A percentile compares a stretch with the other conserved stretches of the same genome.
Conservation (phyloP, 2,113 vertebrate species). For the Jacana jacana region DNA sequence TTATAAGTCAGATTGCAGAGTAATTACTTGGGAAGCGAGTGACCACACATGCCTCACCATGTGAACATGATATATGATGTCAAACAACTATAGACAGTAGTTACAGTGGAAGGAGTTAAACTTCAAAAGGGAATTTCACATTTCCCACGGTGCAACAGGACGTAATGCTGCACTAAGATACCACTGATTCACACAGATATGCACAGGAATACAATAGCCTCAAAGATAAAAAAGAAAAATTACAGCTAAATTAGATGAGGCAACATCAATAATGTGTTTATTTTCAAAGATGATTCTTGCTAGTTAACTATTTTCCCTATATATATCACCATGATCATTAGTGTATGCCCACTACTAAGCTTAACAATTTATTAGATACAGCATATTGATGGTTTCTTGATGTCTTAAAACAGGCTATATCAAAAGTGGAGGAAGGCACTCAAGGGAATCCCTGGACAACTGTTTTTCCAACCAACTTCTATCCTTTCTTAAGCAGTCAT, state of each 20-base stretch:
- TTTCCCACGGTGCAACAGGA: background rate
- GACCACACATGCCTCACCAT: background rate
- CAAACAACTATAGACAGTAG: background rate
- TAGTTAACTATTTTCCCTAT: background rate
- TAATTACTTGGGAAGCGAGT: background rate
- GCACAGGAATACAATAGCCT: background rate
- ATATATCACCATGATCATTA: background rate
- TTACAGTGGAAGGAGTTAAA: background rate
- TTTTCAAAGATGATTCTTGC: background rate
- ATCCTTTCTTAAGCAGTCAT: background rate
- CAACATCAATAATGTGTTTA: background rate
- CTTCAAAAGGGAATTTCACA: background rate
- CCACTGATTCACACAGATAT: background rate
- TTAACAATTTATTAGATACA: background rate
- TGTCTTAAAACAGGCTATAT: background rate
- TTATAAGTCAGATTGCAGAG: background rate
- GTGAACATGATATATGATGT: background rate
- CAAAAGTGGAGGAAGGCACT: background rate
- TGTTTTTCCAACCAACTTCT: background rate
- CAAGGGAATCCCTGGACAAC: background rate
- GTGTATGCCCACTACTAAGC: background rate
- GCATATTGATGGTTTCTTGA: background rate
- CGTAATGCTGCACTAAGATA: background rate
- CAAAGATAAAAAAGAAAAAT: background rate
- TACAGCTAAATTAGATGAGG: background rate